Evolutionary conservation across 2,888 invertebrate species (phyloP).

Genomic region (Hydraecia micacea): DNA sequence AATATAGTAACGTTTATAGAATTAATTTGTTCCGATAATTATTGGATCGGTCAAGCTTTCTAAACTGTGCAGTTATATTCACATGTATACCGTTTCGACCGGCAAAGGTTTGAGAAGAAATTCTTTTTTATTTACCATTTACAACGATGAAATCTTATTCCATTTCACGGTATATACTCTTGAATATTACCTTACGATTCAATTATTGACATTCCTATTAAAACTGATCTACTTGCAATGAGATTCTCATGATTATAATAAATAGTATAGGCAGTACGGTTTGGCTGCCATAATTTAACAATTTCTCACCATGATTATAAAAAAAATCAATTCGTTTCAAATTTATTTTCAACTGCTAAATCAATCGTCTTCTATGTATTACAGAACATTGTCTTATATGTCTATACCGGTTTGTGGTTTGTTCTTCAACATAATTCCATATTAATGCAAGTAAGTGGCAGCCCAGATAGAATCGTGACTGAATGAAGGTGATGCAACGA

Average conservation of each 20-base stretch:
- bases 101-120: slow-evolving; percentile 9
- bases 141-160: background rate
- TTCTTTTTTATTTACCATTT: slow-evolving; percentile 6
- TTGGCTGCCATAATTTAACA: background rate
- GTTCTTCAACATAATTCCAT: slow-evolving; percentile 77
- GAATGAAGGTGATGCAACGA: slow-evolving; percentile 80
- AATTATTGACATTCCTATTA: slow-evolving; percentile 7
- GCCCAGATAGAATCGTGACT: slow-evolving; percentile 83
- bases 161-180: slow-evolving; percentile 8
- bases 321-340: background rate
- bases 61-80: slow-evolving; percentile 56
- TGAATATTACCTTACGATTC: background rate
- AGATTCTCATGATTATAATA: background rate
- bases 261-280: background rate
- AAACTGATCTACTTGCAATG: background rate
- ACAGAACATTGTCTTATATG: slow-evolving; percentile 27
- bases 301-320: background rate
- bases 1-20: slow-evolving; percentile 17
- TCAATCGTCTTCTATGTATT: slow-evolving; percentile 5
- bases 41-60: slow-evolving; percentile 53
- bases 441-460: slow-evolving; percentile 81
- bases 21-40: slow-evolving; percentile 48
- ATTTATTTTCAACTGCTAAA: slow-evolving; percentile 9
- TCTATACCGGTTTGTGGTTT: slow-evolving; percentile 68
- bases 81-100: slow-evolving; percentile 38